A percentile compares a stretch with the other conserved stretches of the same genome.
Conservation (phyloP, 2,113 vertebrate genomes). For the Hippolais icterina region DNA sequence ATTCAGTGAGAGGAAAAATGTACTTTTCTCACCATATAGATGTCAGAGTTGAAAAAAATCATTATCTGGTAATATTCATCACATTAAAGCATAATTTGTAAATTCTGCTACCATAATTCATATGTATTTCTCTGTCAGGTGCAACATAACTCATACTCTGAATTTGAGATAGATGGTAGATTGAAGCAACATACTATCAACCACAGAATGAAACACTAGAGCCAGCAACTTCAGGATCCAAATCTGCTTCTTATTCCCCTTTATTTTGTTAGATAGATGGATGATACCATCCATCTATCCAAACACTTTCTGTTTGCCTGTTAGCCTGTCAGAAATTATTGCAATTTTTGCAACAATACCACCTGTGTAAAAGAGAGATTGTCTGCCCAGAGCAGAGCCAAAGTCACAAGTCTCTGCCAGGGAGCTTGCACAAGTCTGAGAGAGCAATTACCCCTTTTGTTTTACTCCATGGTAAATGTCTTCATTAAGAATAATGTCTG, state of each 20-base stretch:
- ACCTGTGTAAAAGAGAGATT: neutral
- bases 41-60: neutral
- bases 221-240: neutral
- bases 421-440: neutral
- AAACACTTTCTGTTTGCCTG: neutral
- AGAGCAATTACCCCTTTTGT: neutral
- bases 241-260: neutral
- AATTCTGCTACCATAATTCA: neutral
- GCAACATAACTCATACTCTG: neutral
- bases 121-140: neutral
- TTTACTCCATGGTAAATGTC: neutral
- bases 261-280: neutral
- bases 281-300: too few species aligned
- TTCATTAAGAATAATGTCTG: neutral
- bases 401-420: neutral
- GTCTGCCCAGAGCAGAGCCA: neutral
- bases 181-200: neutral
- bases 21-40: neutral
- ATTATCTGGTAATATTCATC: neutral
- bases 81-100: neutral
- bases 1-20: neutral
- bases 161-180: neutral
- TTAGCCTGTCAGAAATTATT: neutral
- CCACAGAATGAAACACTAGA: neutral
- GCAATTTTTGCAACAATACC: neutral